Base-by-base conservation (phyloP, 1,140 invertebrate species). In the Lucilia sericata region DNA sequence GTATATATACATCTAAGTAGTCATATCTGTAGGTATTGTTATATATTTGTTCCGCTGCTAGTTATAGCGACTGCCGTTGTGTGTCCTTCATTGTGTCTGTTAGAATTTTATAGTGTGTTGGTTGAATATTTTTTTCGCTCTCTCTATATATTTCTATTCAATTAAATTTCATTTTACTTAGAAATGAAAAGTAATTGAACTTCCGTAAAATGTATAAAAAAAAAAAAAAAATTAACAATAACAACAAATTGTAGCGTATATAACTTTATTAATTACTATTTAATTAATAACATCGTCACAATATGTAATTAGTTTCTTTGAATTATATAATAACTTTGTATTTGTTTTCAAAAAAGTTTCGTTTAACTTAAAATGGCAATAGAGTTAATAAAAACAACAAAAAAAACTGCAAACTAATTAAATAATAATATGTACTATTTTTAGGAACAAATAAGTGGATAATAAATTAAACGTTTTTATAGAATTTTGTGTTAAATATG, bases 111-210 rank as follows among this genome's bases (percentile, higher is more conserved):
- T n/a, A 19, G 5, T 2, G 21, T 70, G 65, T 70, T 70, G 65
- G n/a, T 70, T 30, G 25, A 30, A 30, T 30, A 2, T 30, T 60
- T 60, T 60, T 60, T n/a, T 60, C 14, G 25, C 25, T 30, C 25
- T 30, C 25, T 30, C 25, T 30, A 1, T 30, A 30, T 30, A 30
- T 25, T 70, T 70, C 65, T 21, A 70, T 70, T 21, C 65, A 70
- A 70, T 70, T 70, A 21, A 21, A 70, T 70, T 70, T 70, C 19
- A 70, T 70, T 21, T 19, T 21, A 70, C 65, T 70, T 70, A 25
- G 65, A 70, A 70, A 25, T 70, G n/a, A 70, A 70, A 70, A 70
- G 65, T 70, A 70, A 70, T 70, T 70, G 65, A 70, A 70, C 65
- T 70, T 70, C 65, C 65, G 65, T 70, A 70, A 70, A 60, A n/a